phyloP scores from a whole-genome alignment of 2,888 invertebrate species.

The Tachina grossa region DNA sequence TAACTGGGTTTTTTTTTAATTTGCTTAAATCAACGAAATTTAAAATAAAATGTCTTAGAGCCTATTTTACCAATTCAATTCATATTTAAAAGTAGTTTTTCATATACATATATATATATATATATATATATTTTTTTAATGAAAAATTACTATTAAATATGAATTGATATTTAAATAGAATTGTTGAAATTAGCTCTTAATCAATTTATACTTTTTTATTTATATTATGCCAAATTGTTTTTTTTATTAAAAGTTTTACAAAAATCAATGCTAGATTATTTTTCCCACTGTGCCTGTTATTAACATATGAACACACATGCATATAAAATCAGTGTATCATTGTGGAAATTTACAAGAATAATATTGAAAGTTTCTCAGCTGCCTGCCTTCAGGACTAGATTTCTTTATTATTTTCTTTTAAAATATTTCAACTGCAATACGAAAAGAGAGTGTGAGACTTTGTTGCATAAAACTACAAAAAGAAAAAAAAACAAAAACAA shows the following conservation, averaged over 20 bases:
- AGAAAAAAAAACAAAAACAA: neutral
- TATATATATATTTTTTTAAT: too few species aligned
- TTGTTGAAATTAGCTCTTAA: too few species aligned
- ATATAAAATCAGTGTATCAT: neutral
- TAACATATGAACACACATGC: neutral
- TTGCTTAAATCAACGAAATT: too few species aligned
- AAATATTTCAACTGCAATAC: conserved; percentile 67
- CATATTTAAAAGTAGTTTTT: too few species aligned
- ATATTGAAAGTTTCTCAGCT: conserved; percentile 48
- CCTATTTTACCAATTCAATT: too few species aligned
- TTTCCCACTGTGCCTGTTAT: conserved; percentile 12
- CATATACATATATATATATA: too few species aligned
- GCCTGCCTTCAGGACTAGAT: conserved; percentile 48
- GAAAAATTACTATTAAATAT: too few species aligned
- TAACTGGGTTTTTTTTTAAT: too few species aligned
- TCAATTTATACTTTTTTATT: neutral
- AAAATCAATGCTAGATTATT: neutral
- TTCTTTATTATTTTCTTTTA: conserved; percentile 61
- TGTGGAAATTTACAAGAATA: conserved; percentile 36
- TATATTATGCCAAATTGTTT: neutral
- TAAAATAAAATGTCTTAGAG: too few species aligned
- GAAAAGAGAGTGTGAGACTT: conserved; percentile 21
- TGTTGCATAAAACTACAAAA: neutral
- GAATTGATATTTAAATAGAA: too few species aligned
- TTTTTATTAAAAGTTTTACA: neutral